A percentile compares a stretch with the other conserved stretches of the same genome.
These are phyloP conservation scores for Kryptolebias marmoratus DNA, from an alignment of 2,113 vertebrate genomes.

Conservation along the genomic window DNA sequence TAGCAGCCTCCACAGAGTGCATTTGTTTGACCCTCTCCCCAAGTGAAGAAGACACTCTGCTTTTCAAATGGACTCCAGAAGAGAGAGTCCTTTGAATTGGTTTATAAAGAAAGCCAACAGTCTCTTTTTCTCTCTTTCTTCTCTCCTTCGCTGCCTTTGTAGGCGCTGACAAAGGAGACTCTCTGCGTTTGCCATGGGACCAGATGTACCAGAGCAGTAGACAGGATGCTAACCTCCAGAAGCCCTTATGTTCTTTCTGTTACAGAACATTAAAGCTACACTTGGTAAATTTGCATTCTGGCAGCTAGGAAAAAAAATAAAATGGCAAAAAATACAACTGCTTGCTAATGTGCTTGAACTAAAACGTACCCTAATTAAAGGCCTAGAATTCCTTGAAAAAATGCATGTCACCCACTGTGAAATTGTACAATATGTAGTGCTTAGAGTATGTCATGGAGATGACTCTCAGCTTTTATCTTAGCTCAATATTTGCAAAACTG, in stretches of 20 bases:
- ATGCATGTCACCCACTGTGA: no score
- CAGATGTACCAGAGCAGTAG: constrained; percentile 61
- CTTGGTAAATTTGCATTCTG: constrained; percentile 36
- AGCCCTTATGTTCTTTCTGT: constrained; percentile 41
- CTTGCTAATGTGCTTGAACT: neutral
- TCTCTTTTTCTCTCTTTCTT: constrained; percentile 59
- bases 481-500: neutral
- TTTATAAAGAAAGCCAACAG: constrained; percentile 62
- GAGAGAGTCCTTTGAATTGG: constrained; percentile 64
- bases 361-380: neutral
- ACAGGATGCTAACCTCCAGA: constrained; percentile 59
- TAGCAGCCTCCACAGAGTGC: constrained; percentile 71
- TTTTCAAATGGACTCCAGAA: constrained; percentile 76
- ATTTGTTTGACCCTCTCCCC: constrained; percentile 72
- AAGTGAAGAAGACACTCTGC: constrained; percentile 70
- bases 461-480: no score
- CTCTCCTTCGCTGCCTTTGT: constrained; percentile 62
- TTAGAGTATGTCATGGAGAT: no score
- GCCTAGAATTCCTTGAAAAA: no score
- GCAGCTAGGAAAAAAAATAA: constrained; percentile 26
- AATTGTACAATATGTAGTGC: no score
- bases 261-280: constrained; percentile 37
- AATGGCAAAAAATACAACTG: constrained; percentile 3
- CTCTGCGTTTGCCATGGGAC: constrained; percentile 67
- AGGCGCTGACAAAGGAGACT: constrained; percentile 56